A percentile compares a stretch with the other conserved stretches of the same genome.
phyloP scores from a whole-genome alignment of 2,888 invertebrate species.

The Drosophila rellima region DNA sequence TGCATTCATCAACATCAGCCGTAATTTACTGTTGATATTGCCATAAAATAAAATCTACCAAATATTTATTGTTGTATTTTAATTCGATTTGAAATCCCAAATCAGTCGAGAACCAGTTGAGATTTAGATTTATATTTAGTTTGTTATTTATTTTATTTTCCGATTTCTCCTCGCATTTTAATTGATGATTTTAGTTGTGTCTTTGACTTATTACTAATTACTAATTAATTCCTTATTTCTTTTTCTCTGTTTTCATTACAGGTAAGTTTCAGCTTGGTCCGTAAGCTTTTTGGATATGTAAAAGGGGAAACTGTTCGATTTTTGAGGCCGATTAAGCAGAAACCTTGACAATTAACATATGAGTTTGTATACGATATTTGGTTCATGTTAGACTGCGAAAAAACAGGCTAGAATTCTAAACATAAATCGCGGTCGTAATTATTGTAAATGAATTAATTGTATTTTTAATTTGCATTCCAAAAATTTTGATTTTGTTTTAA shows the following conservation, averaged over 20 bases:
- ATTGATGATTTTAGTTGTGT: constrained; percentile 50
- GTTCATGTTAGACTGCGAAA: constrained; percentile 1
- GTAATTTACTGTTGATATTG: constrained; percentile 56
- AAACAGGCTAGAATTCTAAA: neutral
- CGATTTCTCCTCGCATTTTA: constrained; percentile 22
- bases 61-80: constrained; percentile 16
- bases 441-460: neutral
- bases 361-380: constrained; percentile 5
- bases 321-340: constrained; percentile 9
- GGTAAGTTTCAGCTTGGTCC: constrained; percentile 17
- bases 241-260: constrained; percentile 29
- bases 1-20: constrained; percentile 23
- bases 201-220: constrained; percentile 40
- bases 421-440: neutral
- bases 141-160: neutral
- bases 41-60: constrained; percentile 34
- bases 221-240: constrained; percentile 36
- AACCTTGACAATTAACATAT: constrained; percentile 19
- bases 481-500: neutral
- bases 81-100: constrained; percentile 25
- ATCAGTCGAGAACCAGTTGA: constrained; percentile 25
- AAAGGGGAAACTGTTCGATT: constrained; percentile 11
- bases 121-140: constrained; percentile 38
- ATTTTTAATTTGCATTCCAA: neutral
- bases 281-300: constrained; percentile 3